phyloP scores from a whole-genome alignment of 1,140 invertebrate genomes.

The Lysiphlebus fabarum region DNA sequence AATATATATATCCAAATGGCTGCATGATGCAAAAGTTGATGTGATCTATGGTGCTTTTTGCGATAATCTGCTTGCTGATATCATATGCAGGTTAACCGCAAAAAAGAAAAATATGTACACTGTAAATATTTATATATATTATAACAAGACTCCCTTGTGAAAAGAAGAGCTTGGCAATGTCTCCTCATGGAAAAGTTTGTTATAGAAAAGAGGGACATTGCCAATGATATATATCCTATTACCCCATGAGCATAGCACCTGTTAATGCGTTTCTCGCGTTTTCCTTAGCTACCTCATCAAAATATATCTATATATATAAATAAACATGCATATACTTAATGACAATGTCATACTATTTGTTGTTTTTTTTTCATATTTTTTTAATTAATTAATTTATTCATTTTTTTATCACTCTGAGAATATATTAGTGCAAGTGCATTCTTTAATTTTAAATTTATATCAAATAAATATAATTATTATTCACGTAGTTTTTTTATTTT shows the following conservation, averaged over 20 bases:
- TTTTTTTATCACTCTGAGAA: too few relatives aligned
- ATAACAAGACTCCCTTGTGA: slow-evolving; percentile 5
- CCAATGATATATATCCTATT: slow-evolving; percentile 45
- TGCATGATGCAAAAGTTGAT: slow-evolving; percentile 13
- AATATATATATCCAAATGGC: not conserved
- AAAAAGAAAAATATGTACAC: not conserved
- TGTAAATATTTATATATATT: not conserved
- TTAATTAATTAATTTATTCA: not conserved
- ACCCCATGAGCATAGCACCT: slow-evolving; percentile 39
- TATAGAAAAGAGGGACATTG: slow-evolving; percentile 15
- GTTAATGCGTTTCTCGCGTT: slow-evolving; percentile 44
- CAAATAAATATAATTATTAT: too few relatives aligned
- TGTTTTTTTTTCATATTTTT: not conserved
- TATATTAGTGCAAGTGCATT: too few relatives aligned
- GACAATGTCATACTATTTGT: not conserved
- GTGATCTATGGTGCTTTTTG: slow-evolving; percentile 14
- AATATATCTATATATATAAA: too few relatives aligned
- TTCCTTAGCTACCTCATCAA: too few relatives aligned
- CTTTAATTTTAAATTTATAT: too few relatives aligned
- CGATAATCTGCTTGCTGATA: slow-evolving; percentile 8
- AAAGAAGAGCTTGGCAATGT: slow-evolving; percentile 22
- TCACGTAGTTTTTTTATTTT: too few relatives aligned
- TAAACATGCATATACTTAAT: too few relatives aligned
- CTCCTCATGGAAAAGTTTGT: slow-evolving; percentile 13
- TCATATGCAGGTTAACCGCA: slow-evolving; percentile 11